phyloP scores from a whole-genome alignment of 2,797 vertebrate species.

The Sardinella longiceps region DNA sequence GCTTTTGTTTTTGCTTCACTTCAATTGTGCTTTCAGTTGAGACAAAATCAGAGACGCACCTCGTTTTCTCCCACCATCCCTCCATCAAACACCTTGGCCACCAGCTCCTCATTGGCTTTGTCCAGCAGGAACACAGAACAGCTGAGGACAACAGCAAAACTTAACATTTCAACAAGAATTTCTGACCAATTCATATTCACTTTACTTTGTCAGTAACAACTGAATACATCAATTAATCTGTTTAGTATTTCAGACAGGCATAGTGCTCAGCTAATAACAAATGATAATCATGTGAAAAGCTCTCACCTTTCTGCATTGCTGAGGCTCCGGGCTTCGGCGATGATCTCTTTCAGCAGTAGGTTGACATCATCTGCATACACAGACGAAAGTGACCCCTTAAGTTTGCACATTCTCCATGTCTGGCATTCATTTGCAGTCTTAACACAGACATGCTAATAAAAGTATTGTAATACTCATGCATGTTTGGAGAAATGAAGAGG shows the following conservation, averaged over 20 bases:
- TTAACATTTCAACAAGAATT: not conserved
- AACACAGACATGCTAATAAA: not conserved
- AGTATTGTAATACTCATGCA: not conserved
- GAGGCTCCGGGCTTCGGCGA: conserved; percentile 81
- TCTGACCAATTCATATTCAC: not conserved
- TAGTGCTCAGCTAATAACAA: no score
- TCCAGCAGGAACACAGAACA: conserved; percentile 84
- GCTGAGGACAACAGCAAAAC: conserved; percentile 57
- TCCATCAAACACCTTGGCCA: conserved; percentile 83
- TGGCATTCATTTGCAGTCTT: not conserved
- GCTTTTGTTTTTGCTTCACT: no score
- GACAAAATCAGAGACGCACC: conserved; percentile 20
- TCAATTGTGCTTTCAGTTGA: no score
- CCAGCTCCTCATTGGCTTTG: conserved; percentile 74
- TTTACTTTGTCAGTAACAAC: no score
- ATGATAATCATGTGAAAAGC: not conserved
- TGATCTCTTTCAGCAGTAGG: conserved; percentile 82
- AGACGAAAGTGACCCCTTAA: not conserved
- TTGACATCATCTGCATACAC: conserved; percentile 78
- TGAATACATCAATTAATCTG: no score
- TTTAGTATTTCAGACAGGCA: no score
- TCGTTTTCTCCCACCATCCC: conserved; percentile 80
- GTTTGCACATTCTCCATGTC: not conserved
- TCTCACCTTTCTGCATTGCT: conserved; percentile 83
- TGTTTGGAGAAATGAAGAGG: not conserved